Evolutionary conservation across 2,113 vertebrate species (phyloP).

Genomic region (Apteryx owenii): DNA sequence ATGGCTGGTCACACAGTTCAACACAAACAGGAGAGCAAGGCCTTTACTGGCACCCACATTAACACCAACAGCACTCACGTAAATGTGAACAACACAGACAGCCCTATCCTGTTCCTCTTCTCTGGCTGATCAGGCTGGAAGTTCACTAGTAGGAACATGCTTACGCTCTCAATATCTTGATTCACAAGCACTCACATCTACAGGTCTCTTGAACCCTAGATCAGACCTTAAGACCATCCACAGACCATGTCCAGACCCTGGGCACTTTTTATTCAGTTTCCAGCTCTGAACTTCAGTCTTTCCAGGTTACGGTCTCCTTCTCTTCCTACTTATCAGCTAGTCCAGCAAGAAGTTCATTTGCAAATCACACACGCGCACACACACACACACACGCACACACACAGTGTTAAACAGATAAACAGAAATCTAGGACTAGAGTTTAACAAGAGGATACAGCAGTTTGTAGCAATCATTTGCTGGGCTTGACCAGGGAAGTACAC

Average conservation of each 20-base stretch:
- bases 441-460: background rate
- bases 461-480: background rate
- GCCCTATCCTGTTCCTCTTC: accelerated
- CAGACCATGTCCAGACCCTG: accelerated
- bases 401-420: background rate
- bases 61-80: background rate
- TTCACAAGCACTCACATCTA: background rate
- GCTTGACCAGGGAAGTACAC: background rate
- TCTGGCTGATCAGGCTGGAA: background rate
- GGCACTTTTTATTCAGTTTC: background rate
- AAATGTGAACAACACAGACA: background rate
- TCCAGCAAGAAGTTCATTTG: background rate
- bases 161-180: background rate
- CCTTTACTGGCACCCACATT: background rate
- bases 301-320: background rate
- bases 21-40: background rate
- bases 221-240: background rate
- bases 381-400: background rate
- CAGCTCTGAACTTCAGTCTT: background rate
- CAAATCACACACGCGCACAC: background rate
- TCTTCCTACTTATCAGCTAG: background rate
- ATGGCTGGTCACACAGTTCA: background rate
- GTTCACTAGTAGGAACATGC: background rate
- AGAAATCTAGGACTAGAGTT: background rate
- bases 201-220: background rate